phyloP scores from a whole-genome alignment of 2,888 invertebrate species.

The Noctua fimbriata region DNA sequence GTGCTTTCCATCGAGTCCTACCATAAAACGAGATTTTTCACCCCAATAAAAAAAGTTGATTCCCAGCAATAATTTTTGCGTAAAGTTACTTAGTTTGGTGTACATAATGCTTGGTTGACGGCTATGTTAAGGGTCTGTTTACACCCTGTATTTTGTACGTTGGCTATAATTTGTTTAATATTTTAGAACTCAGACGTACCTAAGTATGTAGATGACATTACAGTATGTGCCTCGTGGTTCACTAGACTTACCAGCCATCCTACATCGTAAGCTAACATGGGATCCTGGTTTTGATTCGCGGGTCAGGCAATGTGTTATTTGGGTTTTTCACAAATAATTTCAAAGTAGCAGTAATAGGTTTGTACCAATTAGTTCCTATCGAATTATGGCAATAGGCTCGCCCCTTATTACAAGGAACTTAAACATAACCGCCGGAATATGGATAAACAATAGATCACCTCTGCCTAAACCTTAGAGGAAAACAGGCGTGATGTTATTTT shows the following conservation, averaged over 20 bases:
- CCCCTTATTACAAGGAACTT: background rate
- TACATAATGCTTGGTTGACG: no score
- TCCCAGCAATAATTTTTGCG: no score
- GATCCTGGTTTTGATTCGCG: background rate
- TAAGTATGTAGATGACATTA: background rate
- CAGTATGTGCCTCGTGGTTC: background rate
- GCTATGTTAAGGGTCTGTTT: no score
- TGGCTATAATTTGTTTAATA: background rate
- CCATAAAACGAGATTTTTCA: no score
- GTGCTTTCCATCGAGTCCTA: no score
- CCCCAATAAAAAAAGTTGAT: no score
- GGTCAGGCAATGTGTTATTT: background rate
- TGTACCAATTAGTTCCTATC: no score
- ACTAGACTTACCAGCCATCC: background rate
- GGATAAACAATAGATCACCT: background rate
- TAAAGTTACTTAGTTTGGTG: no score
- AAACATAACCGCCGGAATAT: background rate
- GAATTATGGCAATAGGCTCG: background rate
- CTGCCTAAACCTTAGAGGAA: no score
- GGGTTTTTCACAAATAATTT: no score
- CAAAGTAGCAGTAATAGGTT: background rate
- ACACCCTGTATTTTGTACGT: no score
- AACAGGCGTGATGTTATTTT: no score
- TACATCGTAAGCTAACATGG: background rate
- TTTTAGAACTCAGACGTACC: background rate